phyloP scores from a whole-genome alignment of 1,140 invertebrate genomes.

The Neoseiulus cucumeris region DNA sequence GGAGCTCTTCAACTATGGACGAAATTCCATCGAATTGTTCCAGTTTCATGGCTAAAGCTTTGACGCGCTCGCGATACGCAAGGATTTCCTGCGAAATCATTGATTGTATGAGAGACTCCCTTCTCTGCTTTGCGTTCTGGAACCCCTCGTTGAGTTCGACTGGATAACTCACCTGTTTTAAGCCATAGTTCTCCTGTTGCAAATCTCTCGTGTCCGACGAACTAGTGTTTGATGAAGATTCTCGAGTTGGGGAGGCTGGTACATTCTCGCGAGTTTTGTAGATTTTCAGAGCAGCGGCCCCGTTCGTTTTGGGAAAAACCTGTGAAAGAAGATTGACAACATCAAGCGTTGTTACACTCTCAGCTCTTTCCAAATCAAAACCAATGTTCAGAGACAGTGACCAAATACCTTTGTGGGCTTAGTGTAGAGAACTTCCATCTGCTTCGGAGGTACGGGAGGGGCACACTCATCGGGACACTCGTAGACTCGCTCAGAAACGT shows the following conservation, averaged over 20 bases:
- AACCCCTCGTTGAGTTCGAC: no score
- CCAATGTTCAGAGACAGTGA: no score
- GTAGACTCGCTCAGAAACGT: not conserved
- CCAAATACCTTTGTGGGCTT: constrained; percentile 4
- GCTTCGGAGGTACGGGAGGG: not conserved
- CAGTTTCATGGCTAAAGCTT: not conserved
- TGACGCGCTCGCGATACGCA: not conserved
- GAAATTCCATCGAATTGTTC: constrained; percentile 9
- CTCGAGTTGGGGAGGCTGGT: not conserved
- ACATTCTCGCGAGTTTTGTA: constrained; percentile 8
- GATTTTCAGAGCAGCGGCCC: not conserved
- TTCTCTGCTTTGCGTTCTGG: no score
- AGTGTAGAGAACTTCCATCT: constrained; percentile 5
- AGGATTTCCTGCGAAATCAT: not conserved
- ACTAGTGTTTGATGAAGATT: not conserved
- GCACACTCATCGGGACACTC: constrained; percentile 2
- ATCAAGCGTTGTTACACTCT: not conserved
- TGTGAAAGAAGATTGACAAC: not conserved
- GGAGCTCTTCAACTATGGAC: not conserved
- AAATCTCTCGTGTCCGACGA: not conserved
- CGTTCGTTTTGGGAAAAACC: constrained; percentile 1
- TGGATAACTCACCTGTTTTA: not conserved
- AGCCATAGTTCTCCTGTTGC: not conserved
- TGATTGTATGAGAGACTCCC: not conserved
- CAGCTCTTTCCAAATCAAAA: no score